Evolutionary conservation across 2,888 invertebrate species (phyloP), one percentile per base, ranked within the genome.

Genomic region (Steinernema scapterisci): DNA sequence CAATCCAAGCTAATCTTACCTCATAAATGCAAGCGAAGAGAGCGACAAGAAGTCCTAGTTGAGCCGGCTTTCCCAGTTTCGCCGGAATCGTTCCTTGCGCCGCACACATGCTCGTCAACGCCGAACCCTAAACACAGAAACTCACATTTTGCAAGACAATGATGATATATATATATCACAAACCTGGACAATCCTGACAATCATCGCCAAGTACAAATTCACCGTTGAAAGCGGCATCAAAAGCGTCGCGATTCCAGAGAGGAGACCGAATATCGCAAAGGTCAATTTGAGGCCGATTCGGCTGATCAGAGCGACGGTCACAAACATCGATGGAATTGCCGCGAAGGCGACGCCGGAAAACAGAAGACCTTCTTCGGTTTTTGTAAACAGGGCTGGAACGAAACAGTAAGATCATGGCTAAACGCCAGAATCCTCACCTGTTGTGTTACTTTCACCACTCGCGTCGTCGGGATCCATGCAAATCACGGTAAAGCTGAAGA

Each of bases 401-500:
- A n/a, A n/a, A n/a, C n/a, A n/a, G n/a, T n/a, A n/a, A n/a, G n/a
- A n/a, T n/a, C n/a, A n/a, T n/a, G n/a, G n/a, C n/a, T n/a, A n/a
- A n/a, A n/a, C n/a, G n/a, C n/a, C n/a, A n/a, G n/a, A n/a, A n/a
- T 44, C 9, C 45, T 44, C 45, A 16, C 7, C 45, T 44, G 45
- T 7, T 7, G 45, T 44, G 45, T 44, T 11, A 16, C 45, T 48
- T 2, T 19, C 13, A 48, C 2, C 19, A 19, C 13, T 19, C 3
- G 2, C 13, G n/a, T 48, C 48, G 19, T 7, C 5, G 13, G 48
- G 48, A 16, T 19, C n/a, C 48, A 48, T 48, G 13, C 48, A 48
- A 70, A 73, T 56, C 27, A 73, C 70, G 27, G 73, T 73, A 46
- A 73, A 73, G 45, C 70, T 73, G 21, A 73, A 48, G 13, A 56